Conservation (phyloP, 2,888 invertebrate species). For the Pasiphila rectangulata region DNA sequence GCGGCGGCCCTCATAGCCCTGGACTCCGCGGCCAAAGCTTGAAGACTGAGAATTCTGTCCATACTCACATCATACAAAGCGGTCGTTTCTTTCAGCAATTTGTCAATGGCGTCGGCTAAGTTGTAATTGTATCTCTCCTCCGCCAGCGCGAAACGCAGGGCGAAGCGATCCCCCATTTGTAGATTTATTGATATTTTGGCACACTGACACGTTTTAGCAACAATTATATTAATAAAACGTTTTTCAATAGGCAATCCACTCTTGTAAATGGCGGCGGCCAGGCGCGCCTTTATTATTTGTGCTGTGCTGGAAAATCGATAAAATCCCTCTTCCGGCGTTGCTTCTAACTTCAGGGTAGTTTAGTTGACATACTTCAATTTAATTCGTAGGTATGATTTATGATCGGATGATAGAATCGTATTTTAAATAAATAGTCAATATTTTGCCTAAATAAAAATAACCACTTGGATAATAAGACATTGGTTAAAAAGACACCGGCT, state of each 20-base stretch:
- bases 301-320: constrained; percentile 10
- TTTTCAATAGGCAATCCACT: neutral
- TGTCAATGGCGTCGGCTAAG: neutral
- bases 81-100: neutral
- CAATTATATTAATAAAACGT: neutral
- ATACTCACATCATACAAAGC: neutral
- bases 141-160: neutral
- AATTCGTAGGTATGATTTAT: neutral
- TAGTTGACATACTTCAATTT: neutral
- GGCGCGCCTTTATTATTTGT: neutral
- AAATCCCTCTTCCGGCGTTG: constrained; percentile 2
- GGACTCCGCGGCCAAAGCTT: neutral
- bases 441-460: too few relatives aligned
- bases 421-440: neutral
- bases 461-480: too few relatives aligned
- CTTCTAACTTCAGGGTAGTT: constrained; percentile 7
- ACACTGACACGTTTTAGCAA: neutral
- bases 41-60: neutral
- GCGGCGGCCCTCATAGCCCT: neutral
- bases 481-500: too few relatives aligned
- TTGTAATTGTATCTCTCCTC: neutral
- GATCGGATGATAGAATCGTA: neutral
- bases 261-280: neutral
- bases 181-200: neutral
- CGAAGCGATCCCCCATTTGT: neutral